phyloP scores from a whole-genome alignment of 2,888 invertebrate species.

The Andrena flavipes region DNA sequence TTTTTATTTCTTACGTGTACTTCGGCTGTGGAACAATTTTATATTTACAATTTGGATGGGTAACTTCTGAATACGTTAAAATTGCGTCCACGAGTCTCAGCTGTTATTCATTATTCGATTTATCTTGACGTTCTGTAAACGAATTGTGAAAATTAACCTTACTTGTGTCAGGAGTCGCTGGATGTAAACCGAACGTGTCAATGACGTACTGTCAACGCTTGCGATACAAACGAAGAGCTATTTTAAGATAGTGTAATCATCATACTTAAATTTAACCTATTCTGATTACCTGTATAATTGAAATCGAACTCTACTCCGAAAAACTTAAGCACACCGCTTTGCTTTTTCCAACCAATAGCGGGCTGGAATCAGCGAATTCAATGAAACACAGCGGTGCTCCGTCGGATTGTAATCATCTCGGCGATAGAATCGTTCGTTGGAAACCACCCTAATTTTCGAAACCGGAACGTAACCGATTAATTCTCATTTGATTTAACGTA shows the following conservation, averaged over 20 bases:
- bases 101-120: not conserved
- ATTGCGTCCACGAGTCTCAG: not conserved
- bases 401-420: not conserved
- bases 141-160: conserved; percentile 15
- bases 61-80: not conserved
- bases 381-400: conserved; percentile 8
- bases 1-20: conserved; percentile 45
- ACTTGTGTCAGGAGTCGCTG: not conserved
- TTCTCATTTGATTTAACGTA: not conserved
- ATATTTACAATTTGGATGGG: not conserved
- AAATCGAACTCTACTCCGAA: not conserved
- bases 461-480: not conserved
- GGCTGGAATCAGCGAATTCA: not conserved
- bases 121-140: conserved; percentile 1
- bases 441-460: conserved; percentile 16
- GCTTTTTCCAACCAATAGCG: conserved; percentile 18
- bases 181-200: not conserved
- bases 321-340: not conserved
- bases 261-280: not conserved
- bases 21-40: not conserved
- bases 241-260: not conserved
- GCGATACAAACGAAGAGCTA: not conserved
- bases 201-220: not conserved
- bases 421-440: not conserved
- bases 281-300: not conserved